Evolutionary conservation across 2,888 invertebrate genomes (phyloP).

Genomic region (Tachina grossa): DNA sequence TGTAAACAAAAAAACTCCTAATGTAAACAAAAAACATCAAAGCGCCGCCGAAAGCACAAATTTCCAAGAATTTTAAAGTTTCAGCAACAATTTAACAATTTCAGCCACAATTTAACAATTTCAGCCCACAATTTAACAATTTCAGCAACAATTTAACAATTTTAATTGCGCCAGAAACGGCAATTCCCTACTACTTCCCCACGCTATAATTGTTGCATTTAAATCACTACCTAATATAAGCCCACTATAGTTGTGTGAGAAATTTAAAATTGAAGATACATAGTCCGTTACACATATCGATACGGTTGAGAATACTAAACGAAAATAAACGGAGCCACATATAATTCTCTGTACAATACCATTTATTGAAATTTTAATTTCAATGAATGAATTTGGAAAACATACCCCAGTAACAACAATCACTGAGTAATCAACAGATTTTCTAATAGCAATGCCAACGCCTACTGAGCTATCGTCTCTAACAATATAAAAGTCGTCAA

Average conservation of each 20-base stretch:
- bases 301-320: neutral
- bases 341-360: neutral
- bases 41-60: no score
- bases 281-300: neutral
- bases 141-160: no score
- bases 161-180: no score
- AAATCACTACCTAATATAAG: constrained; percentile 12
- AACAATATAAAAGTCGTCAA: neutral
- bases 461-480: neutral
- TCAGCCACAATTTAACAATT: no score
- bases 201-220: neutral
- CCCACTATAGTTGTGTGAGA: neutral
- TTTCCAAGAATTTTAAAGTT: no score
- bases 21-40: no score
- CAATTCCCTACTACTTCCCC: no score
- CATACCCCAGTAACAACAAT: neutral
- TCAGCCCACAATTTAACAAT: no score
- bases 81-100: no score
- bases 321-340: constrained; percentile 11
- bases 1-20: no score
- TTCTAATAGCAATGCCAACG: neutral
- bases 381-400: constrained; percentile 8
- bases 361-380: neutral
- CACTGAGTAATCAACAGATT: neutral
- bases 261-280: neutral